Conservation (phyloP, 1,140 invertebrate genomes). For the Euschistus heros region DNA sequence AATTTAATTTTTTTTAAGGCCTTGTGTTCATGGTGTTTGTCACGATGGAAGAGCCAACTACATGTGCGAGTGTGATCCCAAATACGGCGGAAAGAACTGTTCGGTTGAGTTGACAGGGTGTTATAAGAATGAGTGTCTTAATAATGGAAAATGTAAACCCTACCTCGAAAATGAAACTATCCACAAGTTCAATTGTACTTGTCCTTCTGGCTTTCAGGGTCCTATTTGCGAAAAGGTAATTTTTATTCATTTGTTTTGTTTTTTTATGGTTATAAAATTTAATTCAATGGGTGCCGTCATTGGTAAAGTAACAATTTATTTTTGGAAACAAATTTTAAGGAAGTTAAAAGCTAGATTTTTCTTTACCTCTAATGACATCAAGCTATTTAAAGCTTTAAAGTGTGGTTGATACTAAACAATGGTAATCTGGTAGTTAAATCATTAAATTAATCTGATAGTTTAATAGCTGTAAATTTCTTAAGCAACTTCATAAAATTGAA, state of each 20-base stretch:
- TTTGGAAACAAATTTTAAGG: too few species aligned
- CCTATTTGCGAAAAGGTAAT: conserved; percentile 59
- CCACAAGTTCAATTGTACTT: conserved; percentile 77
- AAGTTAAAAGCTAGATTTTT: too few species aligned
- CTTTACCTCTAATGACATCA: too few species aligned
- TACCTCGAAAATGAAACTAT: conserved; percentile 63
- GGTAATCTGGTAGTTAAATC: too few species aligned
- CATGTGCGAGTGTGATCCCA: conserved; percentile 62
- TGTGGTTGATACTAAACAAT: too few species aligned
- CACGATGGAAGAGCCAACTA: conserved; percentile 66
- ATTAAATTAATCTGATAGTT: too few species aligned
- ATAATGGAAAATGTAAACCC: conserved; percentile 72
- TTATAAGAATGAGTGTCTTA: conserved; percentile 56
- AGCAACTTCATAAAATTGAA: too few species aligned
- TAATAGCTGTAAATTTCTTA: too few species aligned
- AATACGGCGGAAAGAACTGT: conserved; percentile 87
- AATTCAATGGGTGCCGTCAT: too few species aligned
- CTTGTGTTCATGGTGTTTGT: conserved; percentile 71
- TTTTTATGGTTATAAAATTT: neutral
- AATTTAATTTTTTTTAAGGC: conserved; percentile 35
- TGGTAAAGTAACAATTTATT: too few species aligned
- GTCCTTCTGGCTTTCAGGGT: conserved; percentile 67
- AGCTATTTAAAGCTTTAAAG: too few species aligned
- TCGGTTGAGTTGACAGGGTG: conserved; percentile 70
- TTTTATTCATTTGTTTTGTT: neutral